Conservation (phyloP, 2,113 vertebrate genomes). For the Mystacornis crossleyi region DNA sequence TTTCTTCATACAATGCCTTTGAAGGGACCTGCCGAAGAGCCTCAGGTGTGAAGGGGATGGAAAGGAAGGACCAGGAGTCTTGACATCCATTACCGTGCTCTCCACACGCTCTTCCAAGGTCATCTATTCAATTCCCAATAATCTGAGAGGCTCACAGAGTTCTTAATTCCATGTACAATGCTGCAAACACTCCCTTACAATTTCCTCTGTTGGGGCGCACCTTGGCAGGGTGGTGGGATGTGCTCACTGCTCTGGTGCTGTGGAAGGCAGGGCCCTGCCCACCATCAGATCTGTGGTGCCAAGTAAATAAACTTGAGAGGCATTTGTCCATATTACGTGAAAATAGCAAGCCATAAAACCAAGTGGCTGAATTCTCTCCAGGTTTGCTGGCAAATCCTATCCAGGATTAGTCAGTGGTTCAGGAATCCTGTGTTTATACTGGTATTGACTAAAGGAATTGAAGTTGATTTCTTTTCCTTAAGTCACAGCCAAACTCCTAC, state of each 20-base stretch:
- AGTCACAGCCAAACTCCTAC: background rate
- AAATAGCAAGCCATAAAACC: background rate
- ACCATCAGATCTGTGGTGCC: accelerated
- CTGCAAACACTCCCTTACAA: background rate
- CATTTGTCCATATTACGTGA: accelerated
- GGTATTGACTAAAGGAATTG: background rate
- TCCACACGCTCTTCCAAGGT: background rate
- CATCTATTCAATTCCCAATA: background rate
- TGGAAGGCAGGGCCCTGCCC: background rate
- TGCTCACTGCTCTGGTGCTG: background rate
- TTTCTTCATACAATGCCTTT: background rate
- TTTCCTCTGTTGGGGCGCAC: background rate
- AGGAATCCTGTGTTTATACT: constrained; percentile 12
- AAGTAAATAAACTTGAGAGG: background rate
- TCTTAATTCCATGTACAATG: background rate
- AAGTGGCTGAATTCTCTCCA: background rate
- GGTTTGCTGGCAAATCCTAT: background rate
- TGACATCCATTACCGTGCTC: background rate
- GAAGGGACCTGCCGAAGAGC: background rate
- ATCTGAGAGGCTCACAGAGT: background rate
- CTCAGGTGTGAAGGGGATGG: background rate
- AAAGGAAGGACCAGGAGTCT: background rate
- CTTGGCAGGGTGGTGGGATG: background rate
- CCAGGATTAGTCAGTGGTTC: background rate
- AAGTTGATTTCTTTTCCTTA: background rate